Evolutionary conservation across 2,797 vertebrate species (phyloP).

Genomic region (Typhlichthys eigenmanni): DNA sequence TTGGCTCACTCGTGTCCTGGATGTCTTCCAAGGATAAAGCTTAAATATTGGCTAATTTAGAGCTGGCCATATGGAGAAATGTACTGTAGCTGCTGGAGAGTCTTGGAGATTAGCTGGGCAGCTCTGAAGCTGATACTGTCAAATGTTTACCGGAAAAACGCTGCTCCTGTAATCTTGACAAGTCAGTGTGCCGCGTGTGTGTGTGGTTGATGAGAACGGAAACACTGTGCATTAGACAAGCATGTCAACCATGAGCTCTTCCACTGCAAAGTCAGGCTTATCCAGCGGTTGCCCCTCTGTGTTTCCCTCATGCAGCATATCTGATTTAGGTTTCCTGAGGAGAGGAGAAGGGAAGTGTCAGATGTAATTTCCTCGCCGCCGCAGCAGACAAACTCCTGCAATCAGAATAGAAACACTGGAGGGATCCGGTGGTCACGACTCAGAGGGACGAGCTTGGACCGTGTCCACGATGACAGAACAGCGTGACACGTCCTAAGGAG

Average conservation of each 20-base stretch:
- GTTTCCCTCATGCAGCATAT: not conserved
- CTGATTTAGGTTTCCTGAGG: constrained; percentile 42
- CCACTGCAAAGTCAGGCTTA: not conserved
- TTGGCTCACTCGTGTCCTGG: constrained; percentile 3
- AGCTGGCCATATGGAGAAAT: constrained; percentile 5
- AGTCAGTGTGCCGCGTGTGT: constrained; percentile 19
- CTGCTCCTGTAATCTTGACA: constrained; percentile 28
- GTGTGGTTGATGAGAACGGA: constrained; percentile 31
- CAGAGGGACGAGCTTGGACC: constrained; percentile 3
- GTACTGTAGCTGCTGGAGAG: constrained; percentile 30
- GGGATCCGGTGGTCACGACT: not conserved
- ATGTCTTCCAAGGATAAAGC: constrained; percentile 21
- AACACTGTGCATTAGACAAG: not conserved
- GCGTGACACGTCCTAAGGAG: constrained; percentile 2
- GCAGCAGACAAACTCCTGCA: constrained; percentile 10
- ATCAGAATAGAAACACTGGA: constrained; percentile 16
- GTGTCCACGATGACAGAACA: constrained; percentile 17
- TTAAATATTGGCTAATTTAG: constrained; percentile 26
- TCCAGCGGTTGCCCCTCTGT: not conserved
- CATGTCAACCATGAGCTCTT: constrained; percentile 12
- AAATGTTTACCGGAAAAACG: constrained; percentile 39
- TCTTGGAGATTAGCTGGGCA: constrained; percentile 46
- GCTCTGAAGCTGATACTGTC: constrained; percentile 36
- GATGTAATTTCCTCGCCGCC: not conserved
- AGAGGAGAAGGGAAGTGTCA: not conserved